A percentile compares a stretch with the other conserved stretches of the same genome.
Conservation (phyloP, 2,797 vertebrate genomes). For the Tapera naevia region DNA sequence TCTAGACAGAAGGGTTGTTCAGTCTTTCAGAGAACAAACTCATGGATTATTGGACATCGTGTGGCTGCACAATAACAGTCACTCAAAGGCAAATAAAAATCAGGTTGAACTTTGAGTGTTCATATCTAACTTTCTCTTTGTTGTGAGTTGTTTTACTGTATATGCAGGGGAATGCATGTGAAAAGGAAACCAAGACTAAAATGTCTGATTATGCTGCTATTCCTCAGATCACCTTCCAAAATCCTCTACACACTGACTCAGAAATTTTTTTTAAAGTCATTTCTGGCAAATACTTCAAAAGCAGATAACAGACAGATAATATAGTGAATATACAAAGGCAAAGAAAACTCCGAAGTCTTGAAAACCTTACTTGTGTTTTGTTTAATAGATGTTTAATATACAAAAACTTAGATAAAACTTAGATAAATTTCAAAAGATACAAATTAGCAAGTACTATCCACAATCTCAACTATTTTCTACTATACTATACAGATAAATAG, state of each 20-base stretch:
- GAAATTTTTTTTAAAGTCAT: neutral
- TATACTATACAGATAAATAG: neutral
- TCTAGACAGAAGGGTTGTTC: neutral
- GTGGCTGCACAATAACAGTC: neutral
- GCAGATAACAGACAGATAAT: neutral
- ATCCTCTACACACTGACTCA: neutral
- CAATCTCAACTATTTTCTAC: neutral
- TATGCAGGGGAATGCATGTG: rapidly evolving
- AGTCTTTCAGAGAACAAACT: neutral
- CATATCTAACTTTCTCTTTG: neutral
- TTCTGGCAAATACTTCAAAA: neutral
- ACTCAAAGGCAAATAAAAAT: neutral
- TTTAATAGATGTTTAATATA: neutral
- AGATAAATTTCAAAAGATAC: neutral
- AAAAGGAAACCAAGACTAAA: neutral
- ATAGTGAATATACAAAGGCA: neutral
- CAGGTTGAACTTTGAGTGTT: neutral
- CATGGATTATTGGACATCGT: neutral
- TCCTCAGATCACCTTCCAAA: neutral
- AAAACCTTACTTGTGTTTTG: neutral
- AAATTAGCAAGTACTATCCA: neutral
- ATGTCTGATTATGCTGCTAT: neutral
- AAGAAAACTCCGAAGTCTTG: neutral
- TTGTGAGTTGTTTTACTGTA: neutral
- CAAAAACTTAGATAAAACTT: neutral